Evolutionary conservation across 2,113 vertebrate species (phyloP).

Genomic region (Oxyura jamaicensis): DNA sequence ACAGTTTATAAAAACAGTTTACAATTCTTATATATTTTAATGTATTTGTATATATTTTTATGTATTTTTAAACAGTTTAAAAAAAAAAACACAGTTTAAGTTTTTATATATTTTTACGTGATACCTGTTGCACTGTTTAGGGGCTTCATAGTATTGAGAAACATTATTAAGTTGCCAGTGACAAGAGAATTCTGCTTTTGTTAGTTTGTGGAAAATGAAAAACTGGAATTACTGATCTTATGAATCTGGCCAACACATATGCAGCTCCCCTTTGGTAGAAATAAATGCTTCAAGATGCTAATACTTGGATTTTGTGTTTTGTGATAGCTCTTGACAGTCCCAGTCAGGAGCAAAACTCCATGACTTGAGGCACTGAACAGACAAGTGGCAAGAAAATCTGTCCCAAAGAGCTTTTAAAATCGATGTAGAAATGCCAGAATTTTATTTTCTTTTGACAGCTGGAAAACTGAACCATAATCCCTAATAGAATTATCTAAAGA

Average conservation of each 20-base stretch:
- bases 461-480: background rate
- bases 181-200: background rate
- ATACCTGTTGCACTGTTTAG: background rate
- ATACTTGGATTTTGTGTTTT: background rate
- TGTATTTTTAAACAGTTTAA: too few species aligned
- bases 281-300: background rate
- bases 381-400: background rate
- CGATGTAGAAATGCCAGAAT: background rate
- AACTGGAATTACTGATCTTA: background rate
- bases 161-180: background rate
- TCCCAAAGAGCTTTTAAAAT: background rate
- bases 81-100: background rate
- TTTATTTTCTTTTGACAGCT: conserved; percentile 35
- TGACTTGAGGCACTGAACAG: background rate
- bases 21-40: background rate
- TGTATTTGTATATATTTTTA: background rate
- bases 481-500: background rate
- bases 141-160: background rate
- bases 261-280: background rate
- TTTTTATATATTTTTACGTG: background rate
- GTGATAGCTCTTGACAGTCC: background rate
- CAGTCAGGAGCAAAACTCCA: background rate
- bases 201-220: background rate
- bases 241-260: background rate
- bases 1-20: background rate